phyloP scores from a whole-genome alignment of 2,113 vertebrate genomes.

The Sylvietta virens region DNA sequence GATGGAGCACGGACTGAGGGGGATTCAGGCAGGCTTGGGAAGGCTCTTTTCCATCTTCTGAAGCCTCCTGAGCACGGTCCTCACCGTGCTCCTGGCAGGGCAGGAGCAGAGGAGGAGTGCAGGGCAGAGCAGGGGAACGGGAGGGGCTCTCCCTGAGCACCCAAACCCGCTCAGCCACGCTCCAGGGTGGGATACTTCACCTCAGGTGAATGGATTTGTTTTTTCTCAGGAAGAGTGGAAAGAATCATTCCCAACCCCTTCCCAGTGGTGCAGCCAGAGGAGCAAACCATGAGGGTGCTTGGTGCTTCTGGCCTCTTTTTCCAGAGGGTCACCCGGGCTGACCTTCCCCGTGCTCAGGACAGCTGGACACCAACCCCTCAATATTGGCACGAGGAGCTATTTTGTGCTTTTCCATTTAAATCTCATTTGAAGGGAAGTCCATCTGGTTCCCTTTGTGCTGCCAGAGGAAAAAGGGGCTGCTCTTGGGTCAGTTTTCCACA shows the following conservation, averaged over 20 bases:
- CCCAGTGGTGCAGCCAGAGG: not conserved
- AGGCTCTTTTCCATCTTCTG: not conserved
- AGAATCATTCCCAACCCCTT: accelerated
- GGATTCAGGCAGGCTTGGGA: not conserved
- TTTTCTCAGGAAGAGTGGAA: not conserved
- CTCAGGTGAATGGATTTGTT: accelerated
- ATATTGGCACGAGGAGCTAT: not conserved
- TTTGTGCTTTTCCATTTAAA: conserved; percentile 35
- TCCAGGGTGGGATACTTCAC: accelerated
- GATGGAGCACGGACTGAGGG: accelerated
- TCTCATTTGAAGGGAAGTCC: not conserved
- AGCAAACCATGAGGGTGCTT: not conserved
- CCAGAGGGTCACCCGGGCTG: not conserved
- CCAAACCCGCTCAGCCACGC: not conserved
- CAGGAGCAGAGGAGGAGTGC: not conserved
- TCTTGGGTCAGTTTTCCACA: not conserved
- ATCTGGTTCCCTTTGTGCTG: not conserved
- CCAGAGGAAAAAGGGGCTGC: not conserved
- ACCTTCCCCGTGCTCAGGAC: not conserved
- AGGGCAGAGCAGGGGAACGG: not conserved
- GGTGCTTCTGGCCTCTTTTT: not conserved
- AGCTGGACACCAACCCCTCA: not conserved
- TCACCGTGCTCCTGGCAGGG: accelerated
- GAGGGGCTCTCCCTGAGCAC: not conserved
- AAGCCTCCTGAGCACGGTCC: accelerated